A percentile compares a stretch with the other conserved stretches of the same genome.
These are phyloP conservation scores for Orestias chungarensis DNA, from an alignment of 2,797 vertebrate genomes.

Conservation along the genomic window DNA sequence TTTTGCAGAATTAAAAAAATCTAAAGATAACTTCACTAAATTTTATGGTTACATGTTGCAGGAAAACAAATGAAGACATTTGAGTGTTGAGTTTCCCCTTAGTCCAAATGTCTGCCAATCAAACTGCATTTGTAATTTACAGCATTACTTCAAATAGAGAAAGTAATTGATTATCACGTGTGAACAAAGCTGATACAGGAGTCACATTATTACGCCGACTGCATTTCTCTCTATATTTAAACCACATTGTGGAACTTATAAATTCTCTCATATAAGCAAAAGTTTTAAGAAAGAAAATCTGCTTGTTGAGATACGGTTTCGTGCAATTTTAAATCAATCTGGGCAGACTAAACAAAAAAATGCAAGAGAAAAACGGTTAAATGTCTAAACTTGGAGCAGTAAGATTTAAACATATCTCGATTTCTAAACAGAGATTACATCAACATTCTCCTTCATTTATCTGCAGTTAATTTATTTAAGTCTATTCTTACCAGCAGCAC, in stretches of 20 bases:
- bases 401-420: background rate
- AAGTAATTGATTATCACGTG: slow-evolving; percentile 45
- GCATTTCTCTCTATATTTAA: slow-evolving; percentile 20
- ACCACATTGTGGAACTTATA: slow-evolving; percentile 15
- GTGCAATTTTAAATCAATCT: background rate
- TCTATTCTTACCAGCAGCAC: background rate
- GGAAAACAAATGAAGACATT: background rate
- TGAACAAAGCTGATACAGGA: slow-evolving; percentile 35
- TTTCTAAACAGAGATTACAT: background rate
- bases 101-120: background rate
- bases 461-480: background rate
- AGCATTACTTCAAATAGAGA: slow-evolving; percentile 3
- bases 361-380: background rate
- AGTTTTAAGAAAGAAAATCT: background rate
- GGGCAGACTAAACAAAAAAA: slow-evolving; percentile 12
- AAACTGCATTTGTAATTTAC: background rate
- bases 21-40: background rate
- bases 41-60: background rate
- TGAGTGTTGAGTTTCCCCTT: background rate
- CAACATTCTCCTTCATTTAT: background rate
- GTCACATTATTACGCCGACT: slow-evolving; percentile 3
- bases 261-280: background rate
- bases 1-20: background rate
- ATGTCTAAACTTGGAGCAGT: background rate
- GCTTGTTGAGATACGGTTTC: background rate